Percentiles rank a stretch among this genome's conserved stretches.
Conservation (phyloP, 2,797 vertebrate species). For the Atherinosoma microstoma region DNA sequence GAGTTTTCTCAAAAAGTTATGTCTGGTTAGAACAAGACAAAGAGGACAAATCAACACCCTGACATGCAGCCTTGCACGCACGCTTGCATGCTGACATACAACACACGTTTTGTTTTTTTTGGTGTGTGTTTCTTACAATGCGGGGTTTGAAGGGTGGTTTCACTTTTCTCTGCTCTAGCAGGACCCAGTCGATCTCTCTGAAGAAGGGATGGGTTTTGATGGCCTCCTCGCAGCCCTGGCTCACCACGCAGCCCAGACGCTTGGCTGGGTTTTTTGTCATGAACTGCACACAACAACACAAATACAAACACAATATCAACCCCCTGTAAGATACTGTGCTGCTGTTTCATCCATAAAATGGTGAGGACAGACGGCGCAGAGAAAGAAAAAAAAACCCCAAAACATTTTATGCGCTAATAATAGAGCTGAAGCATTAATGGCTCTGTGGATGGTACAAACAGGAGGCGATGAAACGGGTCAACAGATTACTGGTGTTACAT, state of each 20-base stretch:
- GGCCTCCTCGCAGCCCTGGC: constrained; percentile 93
- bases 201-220: constrained; percentile 98
- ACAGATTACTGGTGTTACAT: constrained; percentile 41
- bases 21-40: no score
- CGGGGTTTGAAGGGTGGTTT: constrained; percentile 98
- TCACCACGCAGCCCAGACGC: constrained; percentile 94
- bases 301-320: neutral
- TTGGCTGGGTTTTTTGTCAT: constrained; percentile 99
- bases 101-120: neutral
- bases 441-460: constrained; percentile 44
- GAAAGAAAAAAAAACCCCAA: neutral
- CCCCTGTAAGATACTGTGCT: constrained; percentile 4
- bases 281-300: constrained; percentile 83
- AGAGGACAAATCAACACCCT: no score
- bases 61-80: neutral
- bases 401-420: constrained; percentile 54
- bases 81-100: neutral
- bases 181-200: constrained; percentile 97
- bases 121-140: constrained; percentile 88
- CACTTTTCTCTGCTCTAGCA: constrained; percentile 96
- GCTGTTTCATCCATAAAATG: constrained; percentile 29
- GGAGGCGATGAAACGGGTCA: constrained; percentile 40
- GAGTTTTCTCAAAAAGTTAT: neutral
- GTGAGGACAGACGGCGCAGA: constrained; percentile 39
- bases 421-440: constrained; percentile 54